These are phyloP conservation scores for Chamaetylas fuelleborni DNA, from an alignment of 2,113 vertebrate species.

Conservation along the genomic window DNA sequence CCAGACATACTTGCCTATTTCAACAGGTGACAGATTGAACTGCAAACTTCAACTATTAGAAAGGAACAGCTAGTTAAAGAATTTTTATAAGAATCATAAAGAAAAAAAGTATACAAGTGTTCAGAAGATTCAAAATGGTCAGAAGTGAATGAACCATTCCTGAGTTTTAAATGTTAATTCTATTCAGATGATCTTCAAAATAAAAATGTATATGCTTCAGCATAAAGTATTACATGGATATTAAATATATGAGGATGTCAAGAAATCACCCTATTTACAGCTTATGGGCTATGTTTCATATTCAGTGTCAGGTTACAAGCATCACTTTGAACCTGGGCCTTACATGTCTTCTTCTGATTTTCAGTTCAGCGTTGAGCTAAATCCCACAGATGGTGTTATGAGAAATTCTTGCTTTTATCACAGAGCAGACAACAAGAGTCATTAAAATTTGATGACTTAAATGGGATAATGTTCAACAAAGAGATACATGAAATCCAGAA, in stretches of 20 bases:
- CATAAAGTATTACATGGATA: not conserved
- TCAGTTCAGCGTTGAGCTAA: not conserved
- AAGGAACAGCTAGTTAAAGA: not conserved
- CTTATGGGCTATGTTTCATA: not conserved
- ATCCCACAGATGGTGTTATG: slow-evolving; percentile 13
- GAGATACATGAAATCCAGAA: not conserved
- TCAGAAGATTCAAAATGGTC: not conserved
- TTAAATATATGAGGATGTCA: not conserved
- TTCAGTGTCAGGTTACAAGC: not conserved
- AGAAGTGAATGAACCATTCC: not conserved
- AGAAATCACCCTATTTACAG: not conserved
- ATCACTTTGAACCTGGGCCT: slow-evolving; percentile 7
- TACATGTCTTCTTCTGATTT: slow-evolving; percentile 7
- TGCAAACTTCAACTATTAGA: not conserved
- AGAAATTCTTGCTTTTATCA: slow-evolving; percentile 39
- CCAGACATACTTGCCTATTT: not conserved
- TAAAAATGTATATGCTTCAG: not conserved
- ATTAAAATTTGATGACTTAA: slow-evolving; percentile 58
- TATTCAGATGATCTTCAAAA: not conserved
- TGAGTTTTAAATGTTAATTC: not conserved
- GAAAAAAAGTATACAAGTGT: not conserved
- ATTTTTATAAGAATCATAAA: not conserved
- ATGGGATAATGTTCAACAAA: slow-evolving; percentile 38
- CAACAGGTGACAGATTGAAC: not conserved
- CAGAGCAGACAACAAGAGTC: slow-evolving; percentile 12